A percentile compares a stretch with the other conserved stretches of the same genome.
Evolutionary conservation across 2,797 vertebrate genomes (phyloP).

Genomic region (Botia kubotai): DNA sequence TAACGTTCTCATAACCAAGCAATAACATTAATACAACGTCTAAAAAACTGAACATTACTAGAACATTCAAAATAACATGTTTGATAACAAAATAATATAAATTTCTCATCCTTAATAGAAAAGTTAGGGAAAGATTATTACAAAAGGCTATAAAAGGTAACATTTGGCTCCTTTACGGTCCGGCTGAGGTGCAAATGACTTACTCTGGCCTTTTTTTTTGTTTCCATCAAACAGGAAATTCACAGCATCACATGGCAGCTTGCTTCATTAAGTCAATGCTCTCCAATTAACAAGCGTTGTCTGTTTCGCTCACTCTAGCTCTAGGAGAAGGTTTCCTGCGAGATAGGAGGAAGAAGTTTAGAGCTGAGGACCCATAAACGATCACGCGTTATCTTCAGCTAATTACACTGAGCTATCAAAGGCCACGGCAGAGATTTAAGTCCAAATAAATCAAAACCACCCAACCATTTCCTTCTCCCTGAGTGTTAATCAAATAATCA

Average conservation of each 20-base stretch:
- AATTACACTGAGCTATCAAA: slow-evolving; percentile 37
- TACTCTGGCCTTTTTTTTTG: neutral
- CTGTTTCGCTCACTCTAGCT: neutral
- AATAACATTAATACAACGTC: no score
- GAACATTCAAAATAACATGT: no score
- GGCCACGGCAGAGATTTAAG: slow-evolving; percentile 22
- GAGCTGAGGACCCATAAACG: neutral
- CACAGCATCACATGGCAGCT: slow-evolving; percentile 2
- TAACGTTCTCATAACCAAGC: no score
- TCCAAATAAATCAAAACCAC: slow-evolving; percentile 25
- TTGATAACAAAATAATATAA: no score
- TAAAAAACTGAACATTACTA: no score
- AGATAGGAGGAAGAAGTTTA: neutral
- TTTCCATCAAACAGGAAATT: neutral
- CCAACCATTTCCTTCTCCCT: slow-evolving; percentile 9
- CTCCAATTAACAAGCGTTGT: slow-evolving; percentile 12
- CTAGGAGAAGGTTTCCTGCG: neutral
- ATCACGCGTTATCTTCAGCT: slow-evolving; percentile 10
- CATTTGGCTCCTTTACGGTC: neutral
- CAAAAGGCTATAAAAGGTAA: neutral
- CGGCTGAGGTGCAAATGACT: neutral
- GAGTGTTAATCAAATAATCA: slow-evolving; percentile 20
- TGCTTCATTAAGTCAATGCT: slow-evolving; percentile 21
- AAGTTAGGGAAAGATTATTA: no score
- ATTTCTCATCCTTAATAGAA: no score